Conservation (phyloP, 2,113 vertebrate species). For the Tetrao urogallus region DNA sequence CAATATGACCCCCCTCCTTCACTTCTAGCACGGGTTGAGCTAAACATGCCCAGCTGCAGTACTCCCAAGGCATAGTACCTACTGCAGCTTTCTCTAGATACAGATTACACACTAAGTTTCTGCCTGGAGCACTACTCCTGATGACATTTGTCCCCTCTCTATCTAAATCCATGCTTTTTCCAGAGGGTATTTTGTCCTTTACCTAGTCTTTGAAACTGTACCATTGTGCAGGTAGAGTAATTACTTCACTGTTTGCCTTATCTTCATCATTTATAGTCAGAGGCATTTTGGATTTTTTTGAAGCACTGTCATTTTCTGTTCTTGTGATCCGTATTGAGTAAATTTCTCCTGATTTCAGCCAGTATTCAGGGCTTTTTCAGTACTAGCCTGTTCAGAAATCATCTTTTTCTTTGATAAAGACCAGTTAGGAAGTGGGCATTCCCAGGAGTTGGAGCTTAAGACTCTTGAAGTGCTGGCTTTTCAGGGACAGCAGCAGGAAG, state of each 20-base stretch:
- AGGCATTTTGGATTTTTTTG: not conserved
- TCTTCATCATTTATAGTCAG: not conserved
- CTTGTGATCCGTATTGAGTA: not conserved
- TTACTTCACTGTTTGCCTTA: not conserved
- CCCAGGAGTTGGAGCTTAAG: not conserved
- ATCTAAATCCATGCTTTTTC: not conserved
- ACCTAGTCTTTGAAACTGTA: not conserved
- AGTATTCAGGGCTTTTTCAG: not conserved
- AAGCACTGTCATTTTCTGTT: not conserved
- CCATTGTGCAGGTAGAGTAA: not conserved
- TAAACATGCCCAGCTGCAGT: not conserved
- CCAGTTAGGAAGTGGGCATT: not conserved
- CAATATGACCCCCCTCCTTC: not conserved
- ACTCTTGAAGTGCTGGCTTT: not conserved
- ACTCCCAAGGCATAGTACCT: not conserved
- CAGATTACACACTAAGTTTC: not conserved
- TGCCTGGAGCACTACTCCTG: not conserved
- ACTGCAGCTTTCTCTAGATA: not conserved
- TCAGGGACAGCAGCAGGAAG: not conserved
- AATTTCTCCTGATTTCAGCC: not conserved
- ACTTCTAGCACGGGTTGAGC: not conserved
- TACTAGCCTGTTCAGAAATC: not conserved
- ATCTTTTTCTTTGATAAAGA: not conserved
- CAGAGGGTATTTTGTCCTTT: not conserved
- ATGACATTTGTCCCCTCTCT: not conserved